phyloP scores from a whole-genome alignment of 2,888 invertebrate species.

The Tolmerus cingulatus region DNA sequence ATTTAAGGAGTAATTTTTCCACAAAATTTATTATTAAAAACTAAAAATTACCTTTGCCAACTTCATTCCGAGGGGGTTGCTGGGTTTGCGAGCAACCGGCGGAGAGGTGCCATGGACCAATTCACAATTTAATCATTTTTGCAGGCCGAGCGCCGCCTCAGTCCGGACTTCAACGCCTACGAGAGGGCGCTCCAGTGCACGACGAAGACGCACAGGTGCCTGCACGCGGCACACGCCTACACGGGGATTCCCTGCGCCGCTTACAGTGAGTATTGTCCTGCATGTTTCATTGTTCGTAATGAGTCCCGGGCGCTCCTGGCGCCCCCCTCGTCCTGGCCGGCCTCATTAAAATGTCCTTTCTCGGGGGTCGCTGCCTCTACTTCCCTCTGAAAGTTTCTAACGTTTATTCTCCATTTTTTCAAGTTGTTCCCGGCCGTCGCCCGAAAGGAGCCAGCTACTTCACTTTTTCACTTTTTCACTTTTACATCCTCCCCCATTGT shows the following conservation, averaged over 20 bases:
- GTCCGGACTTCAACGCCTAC: slow-evolving; percentile 64
- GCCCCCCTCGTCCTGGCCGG: not conserved
- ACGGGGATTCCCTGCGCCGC: slow-evolving; percentile 84
- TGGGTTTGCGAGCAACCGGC: not conserved
- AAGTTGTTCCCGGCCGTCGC: not conserved
- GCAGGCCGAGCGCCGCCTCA: slow-evolving; percentile 64
- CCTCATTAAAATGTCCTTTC: slow-evolving; percentile 21
- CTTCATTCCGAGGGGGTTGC: not conserved
- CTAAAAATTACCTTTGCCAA: not conserved
- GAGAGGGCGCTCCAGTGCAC: slow-evolving; percentile 85
- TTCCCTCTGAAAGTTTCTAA: not conserved
- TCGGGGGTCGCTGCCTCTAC: not conserved
- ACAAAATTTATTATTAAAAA: not conserved
- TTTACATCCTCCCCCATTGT: slow-evolving; percentile 23
- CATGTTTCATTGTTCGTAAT: slow-evolving; percentile 28
- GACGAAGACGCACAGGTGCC: slow-evolving; percentile 86
- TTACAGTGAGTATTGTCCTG: slow-evolving; percentile 73
- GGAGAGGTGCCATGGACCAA: not conserved
- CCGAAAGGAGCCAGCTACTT: slow-evolving; percentile 21
- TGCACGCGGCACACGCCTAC: slow-evolving; percentile 90
- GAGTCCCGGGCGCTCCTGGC: not conserved
- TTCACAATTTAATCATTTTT: slow-evolving; percentile 47
- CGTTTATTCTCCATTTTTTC: slow-evolving; percentile 19
- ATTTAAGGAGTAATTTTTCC: not conserved
- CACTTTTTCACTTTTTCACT: not conserved